Base-by-base conservation (phyloP, 2,113 vertebrate genomes). In the Eclectus roratus region DNA sequence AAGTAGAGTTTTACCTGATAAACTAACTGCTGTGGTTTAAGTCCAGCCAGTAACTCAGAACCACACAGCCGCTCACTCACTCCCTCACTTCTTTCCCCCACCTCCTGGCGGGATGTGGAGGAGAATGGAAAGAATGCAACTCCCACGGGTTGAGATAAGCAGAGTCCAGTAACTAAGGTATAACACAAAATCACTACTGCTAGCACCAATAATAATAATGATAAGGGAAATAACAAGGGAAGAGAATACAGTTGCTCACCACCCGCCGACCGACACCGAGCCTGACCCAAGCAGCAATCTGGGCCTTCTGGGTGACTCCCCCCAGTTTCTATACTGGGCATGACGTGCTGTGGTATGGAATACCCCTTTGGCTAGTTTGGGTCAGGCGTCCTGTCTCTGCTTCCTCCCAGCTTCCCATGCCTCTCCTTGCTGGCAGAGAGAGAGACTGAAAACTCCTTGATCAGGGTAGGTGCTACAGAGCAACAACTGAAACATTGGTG, bases 1-100 rank as follows among this genome's bases (percentile, higher is more conserved):
- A 91, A 73, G 5, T 5, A 80, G 17, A 49, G 24, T 63, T 85
- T 97, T 93, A 97, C 83, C 81, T 82, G 58, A 93, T 71, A 95
- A n/a, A 44, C 28, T 64, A 80, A 68, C 37, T 46, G 21, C 4
- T 23, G 20, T 35, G 56, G 33, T 24, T 35, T 35, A 58, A 58
- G 33, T 13, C 33, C 21, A 58, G 33, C 21, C 33, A n/a, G 56
- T 24, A 35, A 24, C 13, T 58, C 33, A 58, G 56, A n/a, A 58
- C 56, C 13, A 58, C 21, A 14, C 33, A 35, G 56, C 33, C 3
- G 3, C 56, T n/a, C 4, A 1, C 33, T 58, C 55, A 14, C 33
- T 35, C 33, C 56, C 33, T 23, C 21, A 20, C 31, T n/a, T n/a
- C 33, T n/a, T 58, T 21, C 55, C 20, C 33, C 21, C 56, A 35